phyloP scores from a whole-genome alignment of 2,888 invertebrate species.

The Leptura quadrifasciata region DNA sequence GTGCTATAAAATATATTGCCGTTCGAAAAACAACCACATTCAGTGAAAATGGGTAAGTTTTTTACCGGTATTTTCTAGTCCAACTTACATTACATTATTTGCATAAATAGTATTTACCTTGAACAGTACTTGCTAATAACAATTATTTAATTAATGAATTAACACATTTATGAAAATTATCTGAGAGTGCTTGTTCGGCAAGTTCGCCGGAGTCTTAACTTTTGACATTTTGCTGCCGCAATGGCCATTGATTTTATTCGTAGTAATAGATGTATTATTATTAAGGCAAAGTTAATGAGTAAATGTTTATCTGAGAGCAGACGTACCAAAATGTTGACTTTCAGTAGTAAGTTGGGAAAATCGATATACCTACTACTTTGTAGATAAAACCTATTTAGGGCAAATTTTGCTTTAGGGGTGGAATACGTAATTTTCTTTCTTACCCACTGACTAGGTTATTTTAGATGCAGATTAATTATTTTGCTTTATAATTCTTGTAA shows the following conservation, averaged over 20 bases:
- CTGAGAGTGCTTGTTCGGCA: neutral
- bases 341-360: neutral
- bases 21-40: constrained; percentile 47
- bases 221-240: constrained; percentile 26
- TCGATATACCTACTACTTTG: neutral
- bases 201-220: constrained; percentile 10
- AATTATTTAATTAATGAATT: constrained; percentile 16
- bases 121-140: constrained; percentile 17
- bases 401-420: neutral
- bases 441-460: neutral
- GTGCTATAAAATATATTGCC: constrained; percentile 39
- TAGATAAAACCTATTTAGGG: neutral
- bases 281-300: neutral
- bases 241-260: constrained; percentile 30
- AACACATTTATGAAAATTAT: constrained; percentile 2
- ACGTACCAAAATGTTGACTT: neutral
- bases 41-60: constrained; percentile 67
- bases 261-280: neutral
- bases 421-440: neutral
- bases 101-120: constrained; percentile 42
- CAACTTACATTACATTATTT: constrained; percentile 19
- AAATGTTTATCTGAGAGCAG: neutral
- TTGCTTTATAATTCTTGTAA: neutral
- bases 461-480: neutral
- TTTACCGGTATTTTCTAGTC: constrained; percentile 60